Base-by-base conservation (phyloP, 2,113 vertebrate genomes). In the Cheilinus undulatus region DNA sequence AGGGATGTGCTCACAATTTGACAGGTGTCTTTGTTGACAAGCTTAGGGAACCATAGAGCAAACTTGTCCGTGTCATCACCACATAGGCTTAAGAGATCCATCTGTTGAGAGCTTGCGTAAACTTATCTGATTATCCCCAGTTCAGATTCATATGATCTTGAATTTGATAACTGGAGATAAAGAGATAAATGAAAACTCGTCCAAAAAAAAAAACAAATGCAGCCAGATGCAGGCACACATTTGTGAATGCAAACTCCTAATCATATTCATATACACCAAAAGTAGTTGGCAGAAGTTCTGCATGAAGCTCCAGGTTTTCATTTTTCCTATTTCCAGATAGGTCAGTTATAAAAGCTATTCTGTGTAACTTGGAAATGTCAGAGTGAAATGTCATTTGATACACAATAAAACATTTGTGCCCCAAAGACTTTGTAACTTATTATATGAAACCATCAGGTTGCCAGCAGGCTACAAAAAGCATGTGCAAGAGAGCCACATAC, bases 371-470 rank as follows among this genome's bases (percentile, higher is more conserved):
- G 36, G 28, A 40, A n/a, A 71, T 34, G 36, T 51, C 42, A 36
- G 50, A 38, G 15, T 14, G 2, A 70, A 22, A 20, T 43, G 36
- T 40, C 36, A 60, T 59, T 68, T 34, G 32, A 27, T 59, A 24
- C 32, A 42, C 7, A 52, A n/a, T 58, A 17, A 40, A 72, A 67
- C 40, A 48, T 24, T 15, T 46, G 52, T 40, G 23, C 9, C 57
- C 60, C 28, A 58, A 69, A 67, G 49, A 28, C 5, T 62, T 48
- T 28, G 48, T 58, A 23, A 34, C 61, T 72, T 57, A 81, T 53
- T 72, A 62, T 78, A 81, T 61, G 58, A 75, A 22, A 24, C 45
- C 19, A 19, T 17, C 48, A 43, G n/a, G 6, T 24, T 76, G 66
- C 73, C 70, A 74, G 57, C 40, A 76, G 59, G 36, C 56, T 48